A percentile compares a stretch with the other conserved stretches of the same genome.
These are phyloP conservation scores for Pyxicephalus adspersus DNA, from an alignment of 2,113 vertebrate species.

Conservation along the genomic window DNA sequence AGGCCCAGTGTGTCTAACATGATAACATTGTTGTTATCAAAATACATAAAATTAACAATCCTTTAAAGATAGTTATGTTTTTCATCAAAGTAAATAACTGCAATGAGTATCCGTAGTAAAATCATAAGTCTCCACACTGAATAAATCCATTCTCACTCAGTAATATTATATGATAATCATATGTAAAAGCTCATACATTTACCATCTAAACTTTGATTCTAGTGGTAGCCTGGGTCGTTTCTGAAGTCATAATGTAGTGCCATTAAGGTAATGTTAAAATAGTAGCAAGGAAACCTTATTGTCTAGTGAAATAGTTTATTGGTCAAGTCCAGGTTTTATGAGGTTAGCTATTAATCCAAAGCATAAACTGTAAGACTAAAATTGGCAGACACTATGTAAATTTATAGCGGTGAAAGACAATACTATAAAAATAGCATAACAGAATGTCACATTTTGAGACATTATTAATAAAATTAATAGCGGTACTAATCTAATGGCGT, in stretches of 20 bases:
- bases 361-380: background rate
- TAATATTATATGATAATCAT: no score
- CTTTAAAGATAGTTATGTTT: no score
- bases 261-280: slow-evolving; percentile 4
- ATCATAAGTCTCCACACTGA: no score
- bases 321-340: slow-evolving; percentile 29
- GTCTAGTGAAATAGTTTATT: slow-evolving; percentile 41
- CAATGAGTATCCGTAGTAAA: no score
- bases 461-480: no score
- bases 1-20: no score
- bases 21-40: no score
- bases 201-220: slow-evolving; percentile 2
- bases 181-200: background rate
- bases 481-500: no score
- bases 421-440: background rate
- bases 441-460: no score
- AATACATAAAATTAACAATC: no score
- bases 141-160: no score
- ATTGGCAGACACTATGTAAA: slow-evolving; percentile 1
- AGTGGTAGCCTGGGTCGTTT: background rate
- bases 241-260: background rate
- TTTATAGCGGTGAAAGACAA: background rate
- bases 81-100: no score
- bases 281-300: background rate
- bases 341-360: slow-evolving; percentile 4